These are phyloP conservation scores for Muricea muricata DNA, from an alignment of 92 coral and sea anemone genomes.

Conservation along the genomic window DNA sequence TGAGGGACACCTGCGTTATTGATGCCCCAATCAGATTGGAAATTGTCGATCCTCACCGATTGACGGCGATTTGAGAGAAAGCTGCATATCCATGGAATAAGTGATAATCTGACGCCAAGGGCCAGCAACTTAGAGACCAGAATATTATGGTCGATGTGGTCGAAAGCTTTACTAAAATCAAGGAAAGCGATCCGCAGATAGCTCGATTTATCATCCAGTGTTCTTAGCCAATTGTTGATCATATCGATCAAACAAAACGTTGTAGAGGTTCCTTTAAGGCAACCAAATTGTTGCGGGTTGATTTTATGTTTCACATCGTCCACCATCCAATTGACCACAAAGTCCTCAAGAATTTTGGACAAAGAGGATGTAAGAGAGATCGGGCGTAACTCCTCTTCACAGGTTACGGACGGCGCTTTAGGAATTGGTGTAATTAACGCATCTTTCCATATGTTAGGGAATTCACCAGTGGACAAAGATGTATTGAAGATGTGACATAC, in stretches of 20 bases:
- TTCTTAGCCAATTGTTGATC: slow-evolving; percentile 32
- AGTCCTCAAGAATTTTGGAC: slow-evolving; percentile 2
- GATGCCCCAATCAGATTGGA: background rate
- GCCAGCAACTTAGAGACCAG: background rate
- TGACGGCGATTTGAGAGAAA: slow-evolving; percentile 11
- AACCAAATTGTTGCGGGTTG: slow-evolving; percentile 29
- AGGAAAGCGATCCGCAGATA: slow-evolving; percentile 9
- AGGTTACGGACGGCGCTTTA: background rate
- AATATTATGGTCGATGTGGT: slow-evolving; percentile 3
- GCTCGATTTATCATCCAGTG: slow-evolving; percentile 1
- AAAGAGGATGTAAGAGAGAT: background rate
- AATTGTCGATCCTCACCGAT: background rate
- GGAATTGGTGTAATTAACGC: background rate
- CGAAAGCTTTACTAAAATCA: slow-evolving; percentile 25
- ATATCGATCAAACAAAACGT: slow-evolving; percentile 32
- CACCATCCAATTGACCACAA: slow-evolving; percentile 30
- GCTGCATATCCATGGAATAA: slow-evolving; percentile 6
- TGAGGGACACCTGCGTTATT: background rate
- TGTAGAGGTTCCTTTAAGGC: slow-evolving; percentile 40
- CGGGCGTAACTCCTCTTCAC: background rate
- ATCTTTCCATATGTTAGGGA: slow-evolving; percentile 1
- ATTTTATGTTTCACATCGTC: slow-evolving; percentile 25
- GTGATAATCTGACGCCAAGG: slow-evolving; percentile 1
- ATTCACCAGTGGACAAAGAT: background rate
- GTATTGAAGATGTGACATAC: background rate